Evolutionary conservation across 1,140 invertebrate genomes (phyloP).

Genomic region (Drosophila nannoptera): DNA sequence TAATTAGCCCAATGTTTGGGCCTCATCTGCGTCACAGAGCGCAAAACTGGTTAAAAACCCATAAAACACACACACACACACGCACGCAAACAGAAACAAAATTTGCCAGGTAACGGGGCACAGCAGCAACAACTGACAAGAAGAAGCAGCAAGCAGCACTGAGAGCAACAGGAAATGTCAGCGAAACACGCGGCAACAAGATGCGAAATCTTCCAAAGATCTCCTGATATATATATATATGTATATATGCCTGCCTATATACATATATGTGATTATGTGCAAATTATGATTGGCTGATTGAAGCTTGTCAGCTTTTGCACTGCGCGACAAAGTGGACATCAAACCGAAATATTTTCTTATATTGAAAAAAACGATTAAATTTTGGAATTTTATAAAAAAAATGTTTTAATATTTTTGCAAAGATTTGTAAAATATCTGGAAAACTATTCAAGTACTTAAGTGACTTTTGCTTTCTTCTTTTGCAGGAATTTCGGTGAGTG

Average conservation of each 20-base stretch:
- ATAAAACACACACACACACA: slow-evolving; percentile 19
- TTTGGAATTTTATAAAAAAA: not conserved
- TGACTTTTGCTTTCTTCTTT: not conserved
- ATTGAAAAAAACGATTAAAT: not conserved
- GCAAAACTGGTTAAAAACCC: slow-evolving; percentile 35
- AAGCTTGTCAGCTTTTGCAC: slow-evolving; percentile 5
- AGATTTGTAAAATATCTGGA: not conserved
- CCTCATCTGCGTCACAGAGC: slow-evolving; percentile 28
- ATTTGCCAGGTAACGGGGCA: slow-evolving; percentile 18
- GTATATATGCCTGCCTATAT: slow-evolving; percentile 7
- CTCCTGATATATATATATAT: slow-evolving; percentile 7
- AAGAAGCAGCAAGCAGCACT: not conserved
- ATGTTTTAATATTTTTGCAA: not conserved
- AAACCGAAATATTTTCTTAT: too few relatives aligned
- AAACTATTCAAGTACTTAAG: too few relatives aligned
- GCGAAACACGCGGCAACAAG: slow-evolving; percentile 17
- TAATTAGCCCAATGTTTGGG: slow-evolving; percentile 27
- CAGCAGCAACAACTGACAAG: not conserved
- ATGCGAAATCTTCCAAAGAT: not conserved
- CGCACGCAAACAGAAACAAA: slow-evolving; percentile 11
- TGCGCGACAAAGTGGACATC: not conserved
- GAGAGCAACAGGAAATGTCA: slow-evolving; percentile 39
- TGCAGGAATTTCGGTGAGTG: not conserved
- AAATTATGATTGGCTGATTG: not conserved
- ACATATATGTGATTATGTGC: not conserved